Base-by-base conservation (phyloP, 2,113 vertebrate genomes). In the Sapayoa aenigma region DNA sequence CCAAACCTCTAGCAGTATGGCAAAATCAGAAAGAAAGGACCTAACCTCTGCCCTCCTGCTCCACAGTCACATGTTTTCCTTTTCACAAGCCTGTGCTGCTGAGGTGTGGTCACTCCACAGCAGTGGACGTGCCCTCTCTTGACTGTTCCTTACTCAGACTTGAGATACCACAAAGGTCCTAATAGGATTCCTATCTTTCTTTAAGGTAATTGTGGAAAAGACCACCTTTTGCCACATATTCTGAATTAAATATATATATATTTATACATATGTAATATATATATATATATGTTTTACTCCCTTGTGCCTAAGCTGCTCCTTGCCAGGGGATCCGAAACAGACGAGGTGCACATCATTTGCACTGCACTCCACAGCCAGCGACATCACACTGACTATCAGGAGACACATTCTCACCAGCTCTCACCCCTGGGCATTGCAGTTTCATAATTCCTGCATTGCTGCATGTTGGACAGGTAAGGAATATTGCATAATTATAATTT, bases 71-170 rank as follows among this genome's bases (percentile, higher is more conserved):
- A 52, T 1, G 3, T 75, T 75, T 49, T 60, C 84, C 81, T 59
- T 33, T 63, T 69, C 42, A 30, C 39, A 62, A 67, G 22, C 20
- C 41, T 35, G 18, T 17, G 37, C 47, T 87, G 80, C 78, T 10
- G 6, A 90, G 39, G 41, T 42, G 78, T 17, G 41, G 72, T 50
- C 52, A 56, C 41, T 67, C 55, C 15, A 35, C 1, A 10, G 24
- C 2, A 0, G 75, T 4, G 1, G n/a, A 23, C 5, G 10, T 10
- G 21, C 14, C 46, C 50, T 44, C 62, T 47, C 42, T 11, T 25
- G n/a, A 5, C n/a, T 35, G 23, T 15, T 59, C n/a, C 58, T 37
- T 37, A 59, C 58, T 17, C 58, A 59, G 14, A 59, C n/a, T 4
- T 16, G n/a, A 59, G n/a, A 23, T 15, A 8, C 58, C 58, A 59